Percentiles rank a stretch among this genome's conserved stretches.
Conservation (phyloP, 2,888 invertebrate species). For the Luperina testacea region DNA sequence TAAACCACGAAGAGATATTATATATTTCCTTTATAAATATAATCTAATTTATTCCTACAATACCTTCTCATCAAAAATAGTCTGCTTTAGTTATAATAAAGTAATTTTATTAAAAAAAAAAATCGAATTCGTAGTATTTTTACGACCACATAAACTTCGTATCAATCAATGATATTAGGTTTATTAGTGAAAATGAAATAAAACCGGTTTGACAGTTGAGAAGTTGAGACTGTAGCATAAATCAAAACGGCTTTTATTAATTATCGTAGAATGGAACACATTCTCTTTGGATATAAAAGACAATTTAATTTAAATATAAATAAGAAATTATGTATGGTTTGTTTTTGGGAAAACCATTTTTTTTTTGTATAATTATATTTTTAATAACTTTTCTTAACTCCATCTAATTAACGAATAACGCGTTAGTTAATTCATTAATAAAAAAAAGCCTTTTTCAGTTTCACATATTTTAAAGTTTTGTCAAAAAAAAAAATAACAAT, state of each 20-base stretch:
- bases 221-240: conserved; percentile 46
- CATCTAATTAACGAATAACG: not conserved
- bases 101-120: conserved; percentile 32
- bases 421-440: not conserved
- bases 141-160: conserved; percentile 58
- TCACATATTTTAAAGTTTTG: too few species aligned
- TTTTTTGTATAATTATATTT: not conserved
- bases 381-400: not conserved
- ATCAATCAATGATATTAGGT: conserved; percentile 51
- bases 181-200: conserved; percentile 64
- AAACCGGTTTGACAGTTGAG: conserved; percentile 47
- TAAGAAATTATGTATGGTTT: conserved; percentile 55
- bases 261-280: conserved; percentile 49
- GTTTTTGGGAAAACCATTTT: conserved; percentile 43
- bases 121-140: conserved; percentile 49
- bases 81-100: conserved; percentile 50
- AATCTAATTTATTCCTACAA: conserved; percentile 42
- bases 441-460: too few species aligned
- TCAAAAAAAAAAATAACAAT: not conserved
- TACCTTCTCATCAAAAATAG: conserved; percentile 34
- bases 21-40: conserved; percentile 2
- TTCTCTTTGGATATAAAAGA: conserved; percentile 54
- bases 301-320: conserved; percentile 59
- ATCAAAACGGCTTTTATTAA: conserved; percentile 59
- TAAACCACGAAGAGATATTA: conserved; percentile 10